Conservation (phyloP, 2,113 vertebrate genomes). For the Pedionomus torquatus region DNA sequence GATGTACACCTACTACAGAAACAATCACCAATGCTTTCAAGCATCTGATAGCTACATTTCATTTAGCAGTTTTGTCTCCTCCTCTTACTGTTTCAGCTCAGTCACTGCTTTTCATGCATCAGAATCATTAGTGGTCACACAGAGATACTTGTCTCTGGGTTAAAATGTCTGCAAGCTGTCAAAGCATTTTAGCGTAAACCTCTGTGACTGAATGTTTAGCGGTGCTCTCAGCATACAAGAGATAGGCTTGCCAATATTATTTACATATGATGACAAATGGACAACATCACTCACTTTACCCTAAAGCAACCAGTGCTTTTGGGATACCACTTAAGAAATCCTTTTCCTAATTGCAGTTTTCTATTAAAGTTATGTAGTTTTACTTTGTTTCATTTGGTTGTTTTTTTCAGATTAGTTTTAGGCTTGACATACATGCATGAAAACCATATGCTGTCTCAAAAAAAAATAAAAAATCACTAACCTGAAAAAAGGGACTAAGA, state of each 20-base stretch:
- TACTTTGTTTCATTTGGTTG: neutral
- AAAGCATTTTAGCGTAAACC: slow-evolving; percentile 31
- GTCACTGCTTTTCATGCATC: neutral
- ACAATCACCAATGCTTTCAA: neutral
- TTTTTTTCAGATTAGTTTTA: neutral
- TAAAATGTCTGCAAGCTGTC: slow-evolving; percentile 50
- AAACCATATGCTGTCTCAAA: neutral
- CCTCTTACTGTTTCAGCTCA: neutral
- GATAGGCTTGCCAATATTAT: neutral
- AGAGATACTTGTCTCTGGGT: slow-evolving; percentile 14
- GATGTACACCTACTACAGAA: neutral
- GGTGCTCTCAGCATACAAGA: neutral
- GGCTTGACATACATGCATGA: neutral
- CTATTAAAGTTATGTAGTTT: neutral
- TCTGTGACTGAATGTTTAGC: neutral
- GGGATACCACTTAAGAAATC: neutral
- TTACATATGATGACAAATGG: slow-evolving; percentile 1
- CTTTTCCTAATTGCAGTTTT: neutral
- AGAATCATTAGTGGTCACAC: slow-evolving; percentile 43
- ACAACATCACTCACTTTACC: neutral
- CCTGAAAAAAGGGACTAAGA: neutral
- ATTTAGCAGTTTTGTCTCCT: slow-evolving; percentile 18
- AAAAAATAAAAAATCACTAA: neutral
- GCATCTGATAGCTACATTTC: neutral
- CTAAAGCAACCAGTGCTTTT: neutral